Percentiles rank a stretch among this genome's conserved stretches.
Evolutionary conservation across 1,140 invertebrate genomes (phyloP).

Genomic region (Nixonia krombeini): DNA sequence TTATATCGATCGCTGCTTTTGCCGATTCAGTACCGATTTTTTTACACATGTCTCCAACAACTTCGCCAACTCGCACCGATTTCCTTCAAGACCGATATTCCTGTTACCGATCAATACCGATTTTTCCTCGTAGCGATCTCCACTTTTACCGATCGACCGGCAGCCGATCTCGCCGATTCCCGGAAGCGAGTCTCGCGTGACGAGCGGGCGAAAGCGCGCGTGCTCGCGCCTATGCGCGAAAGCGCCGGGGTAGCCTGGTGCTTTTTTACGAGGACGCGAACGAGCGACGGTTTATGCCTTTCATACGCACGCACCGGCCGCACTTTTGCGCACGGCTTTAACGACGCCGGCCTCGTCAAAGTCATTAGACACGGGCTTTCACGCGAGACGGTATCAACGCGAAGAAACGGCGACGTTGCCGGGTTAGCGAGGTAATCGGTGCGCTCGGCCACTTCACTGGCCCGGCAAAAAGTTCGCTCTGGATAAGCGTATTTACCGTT

Average conservation of each 20-base stretch:
- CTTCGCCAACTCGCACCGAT: too few relatives aligned
- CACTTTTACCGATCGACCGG: constrained; percentile 44
- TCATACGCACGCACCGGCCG: constrained; percentile 27
- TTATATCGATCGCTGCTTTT: too few relatives aligned
- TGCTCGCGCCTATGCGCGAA: constrained; percentile 32
- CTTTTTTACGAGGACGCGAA: constrained; percentile 36
- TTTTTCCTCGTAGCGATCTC: too few relatives aligned
- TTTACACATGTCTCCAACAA: too few relatives aligned
- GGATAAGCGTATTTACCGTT: too few relatives aligned
- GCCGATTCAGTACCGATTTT: too few relatives aligned
- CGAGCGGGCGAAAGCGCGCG: constrained; percentile 17
- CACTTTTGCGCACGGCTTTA: constrained; percentile 37
- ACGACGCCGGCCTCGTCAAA: constrained; percentile 26
- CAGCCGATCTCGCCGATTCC: not conserved
- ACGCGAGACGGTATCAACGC: constrained; percentile 36
- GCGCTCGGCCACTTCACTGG: too few relatives aligned
- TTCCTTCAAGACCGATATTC: too few relatives aligned
- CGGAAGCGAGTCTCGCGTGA: constrained; percentile 37
- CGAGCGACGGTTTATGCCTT: constrained; percentile 35
- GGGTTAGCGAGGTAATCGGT: not conserved
- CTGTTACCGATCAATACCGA: too few relatives aligned
- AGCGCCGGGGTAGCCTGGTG: constrained; percentile 29
- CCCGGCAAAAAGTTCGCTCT: too few relatives aligned
- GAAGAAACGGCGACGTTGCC: constrained; percentile 15
- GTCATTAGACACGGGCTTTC: constrained; percentile 32